Evolutionary conservation across 1,140 invertebrate genomes (phyloP).

Genomic region (Chironomus tepperi): DNA sequence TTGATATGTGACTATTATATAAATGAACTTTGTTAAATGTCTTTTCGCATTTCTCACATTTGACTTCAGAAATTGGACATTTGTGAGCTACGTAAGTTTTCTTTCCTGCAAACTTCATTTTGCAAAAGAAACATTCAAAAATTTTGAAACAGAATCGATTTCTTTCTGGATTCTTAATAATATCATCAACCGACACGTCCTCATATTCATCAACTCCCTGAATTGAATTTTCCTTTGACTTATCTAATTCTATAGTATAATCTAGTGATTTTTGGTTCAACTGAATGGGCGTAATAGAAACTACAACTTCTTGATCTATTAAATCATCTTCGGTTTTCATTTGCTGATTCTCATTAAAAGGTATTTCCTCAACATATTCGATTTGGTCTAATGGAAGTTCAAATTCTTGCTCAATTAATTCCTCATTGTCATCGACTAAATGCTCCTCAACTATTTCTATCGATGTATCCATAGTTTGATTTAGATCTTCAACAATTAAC

Average conservation of each 20-base stretch:
- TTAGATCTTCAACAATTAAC: background rate
- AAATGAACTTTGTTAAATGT: background rate
- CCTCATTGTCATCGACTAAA: background rate
- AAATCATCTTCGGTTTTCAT: background rate
- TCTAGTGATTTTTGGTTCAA: background rate
- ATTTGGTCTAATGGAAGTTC: background rate
- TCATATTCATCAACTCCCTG: background rate
- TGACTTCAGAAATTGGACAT: background rate
- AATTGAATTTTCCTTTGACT: background rate
- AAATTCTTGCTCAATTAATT: background rate
- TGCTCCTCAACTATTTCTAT: background rate
- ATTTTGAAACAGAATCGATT: slow-evolving; percentile 1
- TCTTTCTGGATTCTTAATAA: background rate
- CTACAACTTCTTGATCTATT: background rate
- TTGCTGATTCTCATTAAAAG: background rate
- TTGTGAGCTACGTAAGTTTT: background rate
- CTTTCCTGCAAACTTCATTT: background rate
- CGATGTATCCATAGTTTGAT: background rate
- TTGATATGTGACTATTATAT: background rate
- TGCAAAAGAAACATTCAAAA: slow-evolving; percentile 15
- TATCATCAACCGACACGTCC: background rate
- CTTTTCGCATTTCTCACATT: background rate
- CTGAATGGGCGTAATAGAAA: background rate
- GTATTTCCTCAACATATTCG: background rate
- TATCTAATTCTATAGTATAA: background rate